Percentiles rank a stretch among this genome's conserved stretches.
These are phyloP conservation scores for Telmatochromis sp. DNA, from an alignment of 2,113 vertebrate species.

Conservation along the genomic window DNA sequence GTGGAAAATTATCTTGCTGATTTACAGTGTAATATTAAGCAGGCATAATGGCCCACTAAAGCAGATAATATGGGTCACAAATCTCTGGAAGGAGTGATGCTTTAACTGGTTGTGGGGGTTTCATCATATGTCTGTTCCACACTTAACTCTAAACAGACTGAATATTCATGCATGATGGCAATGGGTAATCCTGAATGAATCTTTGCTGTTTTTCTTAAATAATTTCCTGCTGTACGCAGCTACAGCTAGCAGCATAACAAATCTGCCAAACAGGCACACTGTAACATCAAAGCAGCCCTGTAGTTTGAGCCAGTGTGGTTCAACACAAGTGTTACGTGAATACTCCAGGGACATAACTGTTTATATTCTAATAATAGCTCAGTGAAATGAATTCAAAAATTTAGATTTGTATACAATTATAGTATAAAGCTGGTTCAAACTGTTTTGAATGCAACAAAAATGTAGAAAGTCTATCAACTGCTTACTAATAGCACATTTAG, in stretches of 20 bases:
- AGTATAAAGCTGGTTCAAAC: background rate
- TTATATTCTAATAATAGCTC: background rate
- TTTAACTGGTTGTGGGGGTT: conserved; percentile 51
- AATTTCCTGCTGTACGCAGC: background rate
- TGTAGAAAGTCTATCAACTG: background rate
- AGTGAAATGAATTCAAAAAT: background rate
- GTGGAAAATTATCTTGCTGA: conserved; percentile 55
- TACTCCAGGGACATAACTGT: background rate
- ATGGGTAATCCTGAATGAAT: background rate
- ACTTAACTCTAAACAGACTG: background rate
- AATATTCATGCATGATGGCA: background rate
- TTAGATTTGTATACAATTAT: background rate
- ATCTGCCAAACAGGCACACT: background rate
- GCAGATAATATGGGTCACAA: conserved; percentile 56
- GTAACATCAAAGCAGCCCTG: background rate
- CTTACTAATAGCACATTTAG: background rate
- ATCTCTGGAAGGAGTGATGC: conserved; percentile 31
- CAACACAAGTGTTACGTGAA: background rate
- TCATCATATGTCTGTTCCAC: conserved; percentile 26
- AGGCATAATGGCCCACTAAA: conserved; percentile 52
- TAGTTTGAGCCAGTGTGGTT: background rate
- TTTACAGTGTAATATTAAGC: conserved; percentile 63
- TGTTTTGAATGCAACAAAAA: background rate
- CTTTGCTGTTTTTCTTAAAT: background rate
- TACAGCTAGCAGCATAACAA: background rate